Percentiles rank a stretch among this genome's conserved stretches.
Evolutionary conservation across 2,113 vertebrate species (phyloP).

Genomic region (Eclectus roratus): DNA sequence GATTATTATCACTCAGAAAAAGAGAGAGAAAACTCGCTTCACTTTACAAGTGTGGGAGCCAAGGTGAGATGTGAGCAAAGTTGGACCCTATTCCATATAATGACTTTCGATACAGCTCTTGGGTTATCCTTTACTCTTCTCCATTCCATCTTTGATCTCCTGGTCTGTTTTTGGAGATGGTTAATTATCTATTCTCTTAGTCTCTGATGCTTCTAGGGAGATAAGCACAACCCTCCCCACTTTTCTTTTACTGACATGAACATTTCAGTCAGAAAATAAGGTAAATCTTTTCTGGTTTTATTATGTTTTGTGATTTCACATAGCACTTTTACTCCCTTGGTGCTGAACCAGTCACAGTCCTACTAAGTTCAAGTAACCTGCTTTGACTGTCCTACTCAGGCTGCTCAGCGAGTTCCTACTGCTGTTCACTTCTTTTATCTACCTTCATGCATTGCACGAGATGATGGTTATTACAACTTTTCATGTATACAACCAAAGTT

Average conservation of each 20-base stretch:
- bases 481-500: neutral
- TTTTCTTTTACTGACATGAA: fast-evolving
- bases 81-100: neutral
- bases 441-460: neutral
- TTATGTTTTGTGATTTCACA: neutral
- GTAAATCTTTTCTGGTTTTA: neutral
- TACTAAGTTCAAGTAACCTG: neutral
- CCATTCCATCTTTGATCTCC: neutral
- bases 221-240: fast-evolving
- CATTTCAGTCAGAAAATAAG: neutral
- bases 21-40: neutral
- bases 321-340: neutral
- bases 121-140: neutral
- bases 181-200: neutral
- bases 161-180: neutral
- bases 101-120: neutral
- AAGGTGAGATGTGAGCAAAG: neutral
- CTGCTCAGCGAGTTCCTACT: neutral
- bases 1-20: neutral
- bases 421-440: neutral
- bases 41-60: neutral
- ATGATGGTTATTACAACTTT: neutral
- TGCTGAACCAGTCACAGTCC: neutral
- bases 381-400: neutral
- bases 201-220: neutral